Conservation (phyloP, 2,113 vertebrate genomes). For the Vulpes vulpes region DNA sequence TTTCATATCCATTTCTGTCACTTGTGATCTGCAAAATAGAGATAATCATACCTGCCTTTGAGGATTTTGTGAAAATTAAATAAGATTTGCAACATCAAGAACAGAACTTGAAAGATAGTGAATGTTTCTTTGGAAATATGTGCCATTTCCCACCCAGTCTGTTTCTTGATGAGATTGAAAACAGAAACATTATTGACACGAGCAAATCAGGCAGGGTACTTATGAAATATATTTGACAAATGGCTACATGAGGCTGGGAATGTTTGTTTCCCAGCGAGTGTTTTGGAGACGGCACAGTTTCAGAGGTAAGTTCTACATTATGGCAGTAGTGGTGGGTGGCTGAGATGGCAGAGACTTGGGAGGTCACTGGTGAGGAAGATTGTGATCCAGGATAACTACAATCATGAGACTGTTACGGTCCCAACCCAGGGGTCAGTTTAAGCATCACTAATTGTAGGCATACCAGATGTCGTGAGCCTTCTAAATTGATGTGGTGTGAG, state of each 20-base stretch:
- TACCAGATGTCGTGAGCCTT: not conserved
- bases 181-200: not conserved
- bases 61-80: not conserved
- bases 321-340: not conserved
- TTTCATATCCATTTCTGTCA: not conserved
- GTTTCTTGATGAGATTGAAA: not conserved
- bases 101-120: not conserved
- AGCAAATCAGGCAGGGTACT: not conserved
- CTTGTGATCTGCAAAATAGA: not conserved
- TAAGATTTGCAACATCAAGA: not conserved
- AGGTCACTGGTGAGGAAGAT: not conserved
- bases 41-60: not conserved
- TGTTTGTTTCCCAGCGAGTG: not conserved
- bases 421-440: not conserved
- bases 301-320: not conserved
- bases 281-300: not conserved
- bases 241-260: not conserved
- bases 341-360: accelerated
- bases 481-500: not conserved
- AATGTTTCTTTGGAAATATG: not conserved
- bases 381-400: not conserved
- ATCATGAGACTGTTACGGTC: not conserved
- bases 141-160: not conserved
- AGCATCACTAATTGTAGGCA: no score
- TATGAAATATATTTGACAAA: not conserved